These are phyloP conservation scores for Myotis lucifugus DNA, from an alignment of 2,113 vertebrate genomes.

Conservation along the genomic window DNA sequence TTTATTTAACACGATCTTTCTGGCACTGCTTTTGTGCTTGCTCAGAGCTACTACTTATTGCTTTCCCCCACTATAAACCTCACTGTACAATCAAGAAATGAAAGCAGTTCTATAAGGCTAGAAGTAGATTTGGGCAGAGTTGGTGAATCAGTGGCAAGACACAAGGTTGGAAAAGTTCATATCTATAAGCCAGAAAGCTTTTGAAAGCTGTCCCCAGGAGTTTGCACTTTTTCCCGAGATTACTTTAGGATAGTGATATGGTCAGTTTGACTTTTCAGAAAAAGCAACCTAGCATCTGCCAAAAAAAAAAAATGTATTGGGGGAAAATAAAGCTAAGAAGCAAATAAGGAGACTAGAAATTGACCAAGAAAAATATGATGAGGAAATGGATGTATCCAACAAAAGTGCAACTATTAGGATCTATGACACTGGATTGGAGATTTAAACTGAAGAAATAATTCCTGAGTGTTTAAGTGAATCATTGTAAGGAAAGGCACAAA, in stretches of 20 bases:
- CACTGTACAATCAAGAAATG: background rate
- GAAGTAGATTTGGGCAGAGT: background rate
- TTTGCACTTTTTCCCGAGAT: background rate
- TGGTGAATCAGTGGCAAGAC: background rate
- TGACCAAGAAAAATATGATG: background rate
- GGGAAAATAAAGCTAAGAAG: background rate
- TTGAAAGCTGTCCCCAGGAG: background rate
- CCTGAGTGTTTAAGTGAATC: background rate
- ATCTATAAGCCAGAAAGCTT: background rate
- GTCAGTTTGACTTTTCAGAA: background rate
- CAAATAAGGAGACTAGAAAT: constrained; percentile 16
- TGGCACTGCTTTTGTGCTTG: background rate
- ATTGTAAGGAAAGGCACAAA: background rate
- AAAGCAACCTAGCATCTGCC: background rate
- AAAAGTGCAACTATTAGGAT: background rate
- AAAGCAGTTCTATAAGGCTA: background rate
- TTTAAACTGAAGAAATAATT: background rate
- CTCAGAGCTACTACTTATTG: background rate
- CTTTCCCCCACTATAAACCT: constrained; percentile 38
- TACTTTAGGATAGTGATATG: background rate
- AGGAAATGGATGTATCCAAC: background rate
- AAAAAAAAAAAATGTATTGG: background rate
- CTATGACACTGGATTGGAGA: background rate
- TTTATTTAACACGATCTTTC: background rate
- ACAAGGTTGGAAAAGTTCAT: background rate